phyloP scores from a whole-genome alignment of 1,140 invertebrate genomes.

The Scaptomyza montana region DNA sequence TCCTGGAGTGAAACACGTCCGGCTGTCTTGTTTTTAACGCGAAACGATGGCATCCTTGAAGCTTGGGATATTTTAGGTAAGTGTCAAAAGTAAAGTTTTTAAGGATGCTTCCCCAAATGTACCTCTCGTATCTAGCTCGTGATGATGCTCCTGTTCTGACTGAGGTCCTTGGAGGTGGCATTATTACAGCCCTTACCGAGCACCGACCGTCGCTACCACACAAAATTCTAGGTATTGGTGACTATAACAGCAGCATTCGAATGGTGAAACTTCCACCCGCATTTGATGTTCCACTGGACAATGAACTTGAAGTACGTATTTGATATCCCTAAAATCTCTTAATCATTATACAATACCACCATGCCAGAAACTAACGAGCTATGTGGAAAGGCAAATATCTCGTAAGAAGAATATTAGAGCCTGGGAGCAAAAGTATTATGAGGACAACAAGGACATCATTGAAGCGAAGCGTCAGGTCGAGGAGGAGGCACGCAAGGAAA shows the following conservation, averaged over 20 bases:
- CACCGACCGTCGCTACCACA: constrained; percentile 84
- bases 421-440: constrained; percentile 80
- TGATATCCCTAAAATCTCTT: neutral
- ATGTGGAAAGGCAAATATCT: constrained; percentile 62
- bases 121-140: constrained; percentile 66
- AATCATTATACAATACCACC: neutral
- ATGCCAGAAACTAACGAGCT: constrained; percentile 48
- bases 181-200: constrained; percentile 85
- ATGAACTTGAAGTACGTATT: constrained; percentile 56
- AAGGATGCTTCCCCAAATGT: too few relatives aligned
- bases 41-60: constrained; percentile 85
- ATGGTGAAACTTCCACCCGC: constrained; percentile 85
- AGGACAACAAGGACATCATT: constrained; percentile 78
- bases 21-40: constrained; percentile 84
- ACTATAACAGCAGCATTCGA: constrained; percentile 86
- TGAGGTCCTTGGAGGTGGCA: constrained; percentile 80
- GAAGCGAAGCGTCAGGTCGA: constrained; percentile 75
- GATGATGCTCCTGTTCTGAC: constrained; percentile 84
- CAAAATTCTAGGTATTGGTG: constrained; percentile 85
- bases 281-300: constrained; percentile 74
- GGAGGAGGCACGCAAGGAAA: constrained; percentile 66
- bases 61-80: constrained; percentile 86
- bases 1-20: constrained; percentile 85
- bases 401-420: constrained; percentile 68
- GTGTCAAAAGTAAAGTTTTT: neutral